phyloP scores from a whole-genome alignment of 2,113 vertebrate species.

The Excalfactoria chinensis region DNA sequence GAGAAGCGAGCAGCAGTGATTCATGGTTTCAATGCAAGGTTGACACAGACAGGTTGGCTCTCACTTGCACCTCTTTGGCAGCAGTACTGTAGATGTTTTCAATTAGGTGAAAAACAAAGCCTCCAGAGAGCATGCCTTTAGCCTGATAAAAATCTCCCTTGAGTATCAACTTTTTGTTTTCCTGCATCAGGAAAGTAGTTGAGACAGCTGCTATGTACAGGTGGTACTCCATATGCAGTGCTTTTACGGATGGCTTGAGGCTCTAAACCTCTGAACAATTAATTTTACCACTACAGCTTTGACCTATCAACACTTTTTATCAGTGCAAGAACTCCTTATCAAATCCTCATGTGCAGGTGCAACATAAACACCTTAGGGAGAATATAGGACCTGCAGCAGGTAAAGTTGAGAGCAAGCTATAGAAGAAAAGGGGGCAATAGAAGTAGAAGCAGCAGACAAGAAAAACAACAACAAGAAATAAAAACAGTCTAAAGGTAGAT shows the following conservation, averaged over 20 bases:
- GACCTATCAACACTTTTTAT: constrained; percentile 71
- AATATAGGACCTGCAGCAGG: background rate
- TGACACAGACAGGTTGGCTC: background rate
- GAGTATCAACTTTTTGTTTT: constrained; percentile 15
- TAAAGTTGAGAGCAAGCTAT: background rate
- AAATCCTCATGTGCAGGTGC: constrained; percentile 68
- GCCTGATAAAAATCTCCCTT: constrained; percentile 62
- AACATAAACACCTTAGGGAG: constrained; percentile 38
- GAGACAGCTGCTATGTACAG: constrained; percentile 72
- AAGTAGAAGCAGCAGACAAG: background rate
- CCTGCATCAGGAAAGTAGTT: constrained; percentile 12
- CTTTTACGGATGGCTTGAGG: constrained; percentile 71
- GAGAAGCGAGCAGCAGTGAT: constrained; percentile 11
- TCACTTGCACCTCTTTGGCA: background rate
- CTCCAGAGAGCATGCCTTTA: constrained; percentile 60
- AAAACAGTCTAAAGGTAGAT: background rate
- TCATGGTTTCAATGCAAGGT: background rate
- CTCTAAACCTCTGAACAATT: constrained; percentile 70
- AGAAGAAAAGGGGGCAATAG: background rate
- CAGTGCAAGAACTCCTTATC: constrained; percentile 71
- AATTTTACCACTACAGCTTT: constrained; percentile 68
- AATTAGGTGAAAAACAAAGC: constrained; percentile 66
- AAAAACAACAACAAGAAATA: background rate
- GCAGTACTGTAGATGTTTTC: constrained; percentile 61
- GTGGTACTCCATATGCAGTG: constrained; percentile 32